A percentile compares a stretch with the other conserved stretches of the same genome.
Conservation (phyloP, 2,797 vertebrate genomes). For the Synanceia verrucosa region DNA sequence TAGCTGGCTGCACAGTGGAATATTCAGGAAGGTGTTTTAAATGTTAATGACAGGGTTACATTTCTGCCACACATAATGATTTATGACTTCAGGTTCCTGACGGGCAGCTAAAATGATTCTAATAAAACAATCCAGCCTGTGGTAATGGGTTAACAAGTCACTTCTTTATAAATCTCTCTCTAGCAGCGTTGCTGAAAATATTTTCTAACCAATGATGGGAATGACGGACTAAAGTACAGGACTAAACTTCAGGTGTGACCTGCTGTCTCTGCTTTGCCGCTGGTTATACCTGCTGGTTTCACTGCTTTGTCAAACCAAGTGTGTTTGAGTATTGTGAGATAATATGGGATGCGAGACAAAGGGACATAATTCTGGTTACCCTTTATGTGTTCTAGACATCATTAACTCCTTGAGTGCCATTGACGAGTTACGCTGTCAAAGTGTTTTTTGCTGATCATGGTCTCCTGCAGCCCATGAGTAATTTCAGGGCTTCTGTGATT, state of each 20-base stretch:
- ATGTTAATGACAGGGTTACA: no score
- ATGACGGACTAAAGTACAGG: not conserved
- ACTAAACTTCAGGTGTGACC: not conserved
- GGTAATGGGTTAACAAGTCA: not conserved
- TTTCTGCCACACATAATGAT: not conserved
- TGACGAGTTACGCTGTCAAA: no score
- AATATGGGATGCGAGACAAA: not conserved
- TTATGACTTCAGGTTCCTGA: no score
- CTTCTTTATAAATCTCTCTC: not conserved
- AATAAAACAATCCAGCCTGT: not conserved
- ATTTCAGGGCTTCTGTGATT: no score
- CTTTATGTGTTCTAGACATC: not conserved
- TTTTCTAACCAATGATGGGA: not conserved
- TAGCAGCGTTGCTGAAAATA: not conserved
- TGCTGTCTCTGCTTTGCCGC: no score
- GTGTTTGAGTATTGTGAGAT: no score
- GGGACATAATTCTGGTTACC: not conserved
- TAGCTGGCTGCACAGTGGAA: not conserved
- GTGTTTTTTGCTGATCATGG: no score
- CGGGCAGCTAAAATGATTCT: not conserved
- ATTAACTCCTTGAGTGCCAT: no score
- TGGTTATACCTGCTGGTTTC: not conserved
- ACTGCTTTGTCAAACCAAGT: not conserved
- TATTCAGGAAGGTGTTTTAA: no score
- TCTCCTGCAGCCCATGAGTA: no score